Base-by-base conservation (phyloP, 2,797 vertebrate genomes). In the Coendou prehensilis region DNA sequence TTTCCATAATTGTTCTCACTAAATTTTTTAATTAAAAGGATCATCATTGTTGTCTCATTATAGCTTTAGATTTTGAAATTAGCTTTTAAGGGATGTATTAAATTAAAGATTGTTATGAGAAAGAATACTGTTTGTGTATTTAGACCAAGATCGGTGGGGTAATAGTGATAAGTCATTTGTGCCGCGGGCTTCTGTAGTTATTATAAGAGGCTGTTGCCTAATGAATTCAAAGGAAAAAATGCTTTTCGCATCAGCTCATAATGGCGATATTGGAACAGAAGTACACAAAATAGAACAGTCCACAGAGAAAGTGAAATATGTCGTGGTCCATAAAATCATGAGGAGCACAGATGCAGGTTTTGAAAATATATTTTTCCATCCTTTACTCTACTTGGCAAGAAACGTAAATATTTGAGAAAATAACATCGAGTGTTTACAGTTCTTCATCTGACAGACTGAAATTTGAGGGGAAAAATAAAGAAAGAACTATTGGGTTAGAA, bases 361-460 rank as follows among this genome's bases (percentile, higher is more conserved):
- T 64, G 33, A 85, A 92, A 85, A 92, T 80, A 47, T 9, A 57
- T 82, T 94, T 97, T 85, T 78, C 37, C 14, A 13, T 67, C 61
- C 59, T 92, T 94, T 78, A 47, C 30, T 85, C 95, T 59, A 75
- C 80, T 82, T 93, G 87, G 13, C 50, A 92, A 93, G 84, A 96
- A 97, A 94, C 59, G 81, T 64, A 96, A 93, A 94, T 95, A 96
- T 90, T 96, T 96, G 93, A 96, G 23, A 96, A 94, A 94, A 95
- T 86, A 92, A 90, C 54, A 86, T 23, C 81, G 33, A 88, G 45
- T 95, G 56, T 94, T 97, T 94, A 88, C 1, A 76, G n/a, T 93
- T 92, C 73, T 92, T 95, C 94, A 93, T 18, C 37, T 93, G 75
- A 89, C n/a, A 84, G 41, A 30, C 86, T 86, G 87, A 90, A 97